Base-by-base conservation (phyloP, 53 echinoderm and acorn worm species). In the Mesocentrotus franciscanus region DNA sequence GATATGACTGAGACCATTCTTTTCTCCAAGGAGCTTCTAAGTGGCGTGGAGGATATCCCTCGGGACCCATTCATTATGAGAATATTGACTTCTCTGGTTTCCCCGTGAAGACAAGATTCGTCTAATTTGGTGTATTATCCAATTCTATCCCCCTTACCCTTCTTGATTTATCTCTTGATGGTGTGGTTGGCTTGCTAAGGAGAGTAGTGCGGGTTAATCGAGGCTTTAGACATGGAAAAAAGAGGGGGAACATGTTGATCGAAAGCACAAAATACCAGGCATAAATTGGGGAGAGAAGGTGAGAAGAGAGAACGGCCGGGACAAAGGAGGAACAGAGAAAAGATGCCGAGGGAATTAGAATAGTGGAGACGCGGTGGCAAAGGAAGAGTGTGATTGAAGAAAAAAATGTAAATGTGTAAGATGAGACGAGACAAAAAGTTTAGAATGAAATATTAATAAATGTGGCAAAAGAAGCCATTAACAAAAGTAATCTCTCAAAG, bases 1-100 rank as follows among this genome's bases (percentile, higher is more conserved):
- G 39, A 18, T 42, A 81, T 81, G 36, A 81, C 81, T 81, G 42
- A 81, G 81, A 81, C 22, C 36, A 5, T 42, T 9, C 36, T 18
- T 7, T 18, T 11, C 87, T 56, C 87, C 6, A 58, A 29, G 87
- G 87, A 58, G 27, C 58, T 56, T 13, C 22, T 87, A 87, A 87
- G 87, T 87, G 87, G 87, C 29, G 87, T 58, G 7, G 58, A 58
- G 29, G 58, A 56, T 87, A n/a, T 27, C 49, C 84, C 87, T 58
- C 12, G 58, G 87, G 87, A 58, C 58, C 58, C 57, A 87, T 87
- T 58, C 87, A 87, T 58, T 58, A 59, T 87, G 87, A 87, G 87
- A 87, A 87, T 87, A 87, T 87, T 87, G 87, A 58, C 87, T 87
- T 87, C 87, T 87, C 87, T 87, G 87, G 87, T 87, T 87, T 87